Conservation (phyloP, 2,113 vertebrate genomes). For the Corvus moneduloides region DNA sequence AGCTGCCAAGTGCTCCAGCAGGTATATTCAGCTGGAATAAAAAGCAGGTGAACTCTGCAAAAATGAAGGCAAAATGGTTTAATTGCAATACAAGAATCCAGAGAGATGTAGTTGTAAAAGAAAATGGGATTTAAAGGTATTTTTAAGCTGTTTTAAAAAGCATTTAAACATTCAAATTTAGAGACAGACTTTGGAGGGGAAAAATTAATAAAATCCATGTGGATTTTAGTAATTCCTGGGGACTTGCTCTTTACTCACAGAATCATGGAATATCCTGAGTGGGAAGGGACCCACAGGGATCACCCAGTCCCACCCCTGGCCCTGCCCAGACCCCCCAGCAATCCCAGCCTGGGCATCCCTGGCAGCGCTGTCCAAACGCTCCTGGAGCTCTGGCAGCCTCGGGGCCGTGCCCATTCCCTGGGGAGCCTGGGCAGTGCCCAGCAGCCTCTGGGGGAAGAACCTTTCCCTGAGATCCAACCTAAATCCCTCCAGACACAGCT, state of each 20-base stretch:
- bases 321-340: not conserved
- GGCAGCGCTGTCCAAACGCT: not conserved
- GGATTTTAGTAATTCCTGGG: not conserved
- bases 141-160: not conserved
- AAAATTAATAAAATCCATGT: not conserved
- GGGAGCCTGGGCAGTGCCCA: not conserved
- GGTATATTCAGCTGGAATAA: not conserved
- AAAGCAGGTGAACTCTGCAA: not conserved
- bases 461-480: not conserved
- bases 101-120: not conserved
- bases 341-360: not conserved
- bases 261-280: not conserved
- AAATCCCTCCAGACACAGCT: not conserved
- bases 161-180: not conserved
- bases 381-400: not conserved
- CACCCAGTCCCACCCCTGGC: rapidly evolving
- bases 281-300: not conserved
- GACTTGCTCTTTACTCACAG: not conserved
- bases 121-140: not conserved
- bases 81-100: not conserved
- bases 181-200: rapidly evolving
- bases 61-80: not conserved
- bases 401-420: not conserved
- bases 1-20: not conserved
- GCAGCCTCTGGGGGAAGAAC: not conserved